Base-by-base conservation (phyloP, 2,797 vertebrate species). In the Ctenopoma kingsleyae region DNA sequence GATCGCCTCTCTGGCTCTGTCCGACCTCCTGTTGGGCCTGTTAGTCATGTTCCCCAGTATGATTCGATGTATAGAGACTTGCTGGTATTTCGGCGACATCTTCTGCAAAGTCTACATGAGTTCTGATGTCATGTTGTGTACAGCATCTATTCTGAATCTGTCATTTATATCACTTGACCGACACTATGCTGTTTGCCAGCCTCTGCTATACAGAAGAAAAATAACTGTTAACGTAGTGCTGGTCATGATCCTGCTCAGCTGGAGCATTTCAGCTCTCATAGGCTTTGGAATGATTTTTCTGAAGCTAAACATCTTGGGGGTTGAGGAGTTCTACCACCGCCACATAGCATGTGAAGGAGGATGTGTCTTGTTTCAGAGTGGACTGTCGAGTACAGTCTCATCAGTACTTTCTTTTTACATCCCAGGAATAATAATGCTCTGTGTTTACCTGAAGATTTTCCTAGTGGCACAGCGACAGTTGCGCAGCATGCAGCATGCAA, bases 261-360 rank as follows among this genome's bases (percentile, higher is more conserved):
- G 81, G 81, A 54, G 48, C 59, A 9, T 80, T 51, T 83, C 81
- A 36, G 69, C 38, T 36, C 0, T 83, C 7, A 41, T 52, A 4
- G 76, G 81, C 8, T 83, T 83, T 48, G 81, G 81, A 23, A 77
- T 77, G 52, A 35, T 83, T 53, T 83, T 74, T 48, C 32, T 77
- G 1, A 20, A 67, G 43, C 17, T 80, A 2, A 76, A 83, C 57
- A 38, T 76, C 25, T 63, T 6, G 53, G 76, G 73, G 8, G 19
- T 77, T 51, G 77, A 80, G 17, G 62, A 74, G 16, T 60, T 76
- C 53, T 80, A 83, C 30, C 54, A 74, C 43, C 20, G 41, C 3
- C 19, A 80, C 8, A 22, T 74, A 44, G 55, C 8, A 0, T 80
- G 81, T 64, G 73, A 76, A 38, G 81, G 77, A 10, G 58, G 46